Base-by-base conservation (phyloP, 1,140 invertebrate genomes). In the Scaptomyza montana region DNA sequence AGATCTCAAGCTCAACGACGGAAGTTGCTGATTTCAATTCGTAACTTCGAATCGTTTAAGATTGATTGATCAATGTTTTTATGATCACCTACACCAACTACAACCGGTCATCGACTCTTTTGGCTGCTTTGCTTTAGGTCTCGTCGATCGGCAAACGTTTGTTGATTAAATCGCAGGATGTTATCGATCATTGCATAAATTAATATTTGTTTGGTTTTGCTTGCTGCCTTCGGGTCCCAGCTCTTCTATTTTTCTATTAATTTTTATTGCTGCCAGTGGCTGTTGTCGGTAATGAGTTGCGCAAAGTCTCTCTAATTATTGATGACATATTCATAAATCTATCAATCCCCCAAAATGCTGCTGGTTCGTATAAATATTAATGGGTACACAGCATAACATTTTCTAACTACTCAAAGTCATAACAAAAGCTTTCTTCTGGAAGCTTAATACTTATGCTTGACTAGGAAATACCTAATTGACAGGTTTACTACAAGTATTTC, bases 181-280 rank as follows among this genome's bases (percentile, higher is more conserved):
- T 89, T 84, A 89, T 89, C 84, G 85, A 89, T 89, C 84, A 89
- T 85, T 89, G 84, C 85, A 84, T 80, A 89, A 89, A 89, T 89
- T 89, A 89, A 89, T 70, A 61, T 55, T 77, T 70, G 65, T 74
- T 70, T 7, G 7, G 30, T 33, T 33, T 60, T 54, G 57, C 50
- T 78, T 59, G 16, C 49, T 33, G 30, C 30, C 30, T 7, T 33
- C 7, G 5, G 30, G 5, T 6, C 5, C 30, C 30, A 33, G 30
- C 30, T 33, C 30, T 33, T 33, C 30, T 33, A 33, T 33, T 6
- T 33, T 33, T 33, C 30, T 33, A 33, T 33, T 33, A 78, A 67
- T 70, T 77, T 85, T 85, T 85, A 85, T 80, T 77, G 43, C 61
- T 45, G 33, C 50, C 50, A 45, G 70, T 10, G 55, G 39, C 53